Evolutionary conservation across 2,888 invertebrate genomes (phyloP), one percentile per base, ranked within the genome.

Genomic region (Scaptomyza cyrtandrae): DNA sequence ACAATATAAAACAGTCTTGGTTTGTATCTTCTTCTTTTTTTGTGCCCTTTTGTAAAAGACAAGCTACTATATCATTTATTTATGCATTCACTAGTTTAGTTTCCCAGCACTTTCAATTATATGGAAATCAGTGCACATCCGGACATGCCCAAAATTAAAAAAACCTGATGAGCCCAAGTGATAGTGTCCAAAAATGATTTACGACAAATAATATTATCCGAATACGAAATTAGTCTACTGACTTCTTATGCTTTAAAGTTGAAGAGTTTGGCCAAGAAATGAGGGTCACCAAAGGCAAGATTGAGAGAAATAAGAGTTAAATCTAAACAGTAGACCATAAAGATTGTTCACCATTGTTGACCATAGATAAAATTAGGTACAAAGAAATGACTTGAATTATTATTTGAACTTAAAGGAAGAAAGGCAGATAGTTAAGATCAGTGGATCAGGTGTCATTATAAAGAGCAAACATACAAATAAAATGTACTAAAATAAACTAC

Each of bases 261-360:
- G 2, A 4, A 52, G 14, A 24, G 50, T 24, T 19, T 3, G 24
- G 19, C 24, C n/a, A 10, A 6, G 3, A 50, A 50, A 39, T 55
- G 65, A 31, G 24, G 45, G 55, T 52, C 64, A 64, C 64, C 41
- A 37, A 37, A 5, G 35, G 13, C 35, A 13, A 29, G 27, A 43
- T 24, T 24, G 24, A n/a, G 27, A 14, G 19, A 46, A 45, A 39
- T 33, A 11, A 35, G n/a, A 24, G 35, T 11, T 11, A 50, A 37
- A 50, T n/a, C 24, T 6, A 24, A 37, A 24, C 9, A n/a, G 50
- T 35, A 13, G 16, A 50, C 45, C 66, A 52, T 39, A 46, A 57
- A 66, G 57, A 66, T 66, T 66, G 56, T 31, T 39, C 29, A 39
- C 31, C 44, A 63, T 66, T 64, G 56, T 65, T 52, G 19, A 9